Percentiles rank a stretch among this genome's conserved stretches.
Conservation (phyloP, 35 echinoderm and acorn worm genomes). For the Ophiothrix spiculata region DNA sequence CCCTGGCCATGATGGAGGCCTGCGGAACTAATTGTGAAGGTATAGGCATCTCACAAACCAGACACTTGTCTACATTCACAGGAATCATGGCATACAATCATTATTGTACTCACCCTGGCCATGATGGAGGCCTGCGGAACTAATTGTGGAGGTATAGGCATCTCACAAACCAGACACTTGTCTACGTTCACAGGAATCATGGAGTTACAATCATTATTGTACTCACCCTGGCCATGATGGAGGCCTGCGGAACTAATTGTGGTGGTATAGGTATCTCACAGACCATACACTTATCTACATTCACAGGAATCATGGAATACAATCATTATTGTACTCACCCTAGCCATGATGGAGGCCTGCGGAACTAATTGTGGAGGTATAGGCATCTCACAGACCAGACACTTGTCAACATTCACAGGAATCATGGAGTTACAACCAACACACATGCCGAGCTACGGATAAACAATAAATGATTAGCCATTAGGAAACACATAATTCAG, state of each 20-base stretch:
- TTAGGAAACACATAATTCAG: too few relatives aligned
- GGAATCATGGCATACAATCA: too few relatives aligned
- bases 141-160: slow-evolving; percentile 87
- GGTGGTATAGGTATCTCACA: slow-evolving; percentile 96
- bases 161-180: slow-evolving; percentile 96
- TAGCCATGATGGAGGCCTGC: slow-evolving; percentile 89
- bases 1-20: slow-evolving; percentile 88
- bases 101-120: slow-evolving; percentile 82
- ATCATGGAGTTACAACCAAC: slow-evolving; percentile 99
- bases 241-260: slow-evolving; percentile 94
- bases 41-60: slow-evolving; percentile 93
- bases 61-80: slow-evolving; percentile 85
- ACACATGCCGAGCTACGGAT: slow-evolving; percentile 85
- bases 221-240: slow-evolving; percentile 85
- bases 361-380: slow-evolving; percentile 94
- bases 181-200: slow-evolving; percentile 94
- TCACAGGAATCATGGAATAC: slow-evolving; percentile 98
- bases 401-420: slow-evolving; percentile 86
- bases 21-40: slow-evolving; percentile 94
- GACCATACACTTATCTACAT: slow-evolving; percentile 85
- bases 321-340: too few relatives aligned
- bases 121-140: slow-evolving; percentile 94
- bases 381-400: slow-evolving; percentile 93
- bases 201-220: slow-evolving; percentile 73
- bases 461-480: background rate